These are phyloP conservation scores for Odontamblyopus lacepedii DNA, from an alignment of 2,797 vertebrate genomes.

Conservation along the genomic window DNA sequence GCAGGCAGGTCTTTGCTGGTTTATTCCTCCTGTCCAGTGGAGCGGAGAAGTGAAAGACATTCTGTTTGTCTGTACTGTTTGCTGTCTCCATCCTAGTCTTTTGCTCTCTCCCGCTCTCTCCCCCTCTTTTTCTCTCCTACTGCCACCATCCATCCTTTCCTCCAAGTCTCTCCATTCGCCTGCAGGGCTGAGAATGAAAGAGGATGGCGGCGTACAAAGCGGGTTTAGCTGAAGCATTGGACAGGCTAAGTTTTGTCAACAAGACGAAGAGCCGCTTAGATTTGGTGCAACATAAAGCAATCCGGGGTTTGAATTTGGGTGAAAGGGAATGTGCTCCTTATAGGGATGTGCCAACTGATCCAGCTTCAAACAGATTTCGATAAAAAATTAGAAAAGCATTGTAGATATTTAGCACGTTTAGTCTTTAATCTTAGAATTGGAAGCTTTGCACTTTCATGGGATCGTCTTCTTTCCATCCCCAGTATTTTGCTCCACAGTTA, in stretches of 20 bases:
- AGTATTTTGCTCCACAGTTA: conserved; percentile 17
- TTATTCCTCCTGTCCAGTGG: conserved; percentile 66
- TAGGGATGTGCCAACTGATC: conserved; percentile 55
- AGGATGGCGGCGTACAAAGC: conserved; percentile 47
- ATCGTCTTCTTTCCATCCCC: conserved; percentile 45
- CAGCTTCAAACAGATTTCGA: conserved; percentile 45
- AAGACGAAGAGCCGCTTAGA: conserved; percentile 52
- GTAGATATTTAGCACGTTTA: conserved; percentile 60
- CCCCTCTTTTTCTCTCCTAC: background rate
- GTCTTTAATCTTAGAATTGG: conserved; percentile 59
- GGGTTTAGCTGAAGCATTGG: conserved; percentile 46
- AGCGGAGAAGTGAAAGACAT: conserved; percentile 63
- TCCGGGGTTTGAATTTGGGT: conserved; percentile 60
- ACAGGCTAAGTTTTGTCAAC: conserved; percentile 61
- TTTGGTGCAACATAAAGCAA: conserved; percentile 45
- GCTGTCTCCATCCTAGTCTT: conserved; percentile 50
- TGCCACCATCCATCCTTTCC: conserved; percentile 4
- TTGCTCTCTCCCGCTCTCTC: background rate
- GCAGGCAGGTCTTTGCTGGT: conserved; percentile 69
- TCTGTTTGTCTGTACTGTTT: conserved; percentile 68
- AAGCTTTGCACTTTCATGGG: conserved; percentile 31
- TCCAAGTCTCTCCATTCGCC: conserved; percentile 42
- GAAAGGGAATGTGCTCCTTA: conserved; percentile 54
- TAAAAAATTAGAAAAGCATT: conserved; percentile 61
- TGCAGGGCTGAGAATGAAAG: conserved; percentile 32